Base-by-base conservation (phyloP, 2,888 invertebrate species). In the Rhingia rostrata region DNA sequence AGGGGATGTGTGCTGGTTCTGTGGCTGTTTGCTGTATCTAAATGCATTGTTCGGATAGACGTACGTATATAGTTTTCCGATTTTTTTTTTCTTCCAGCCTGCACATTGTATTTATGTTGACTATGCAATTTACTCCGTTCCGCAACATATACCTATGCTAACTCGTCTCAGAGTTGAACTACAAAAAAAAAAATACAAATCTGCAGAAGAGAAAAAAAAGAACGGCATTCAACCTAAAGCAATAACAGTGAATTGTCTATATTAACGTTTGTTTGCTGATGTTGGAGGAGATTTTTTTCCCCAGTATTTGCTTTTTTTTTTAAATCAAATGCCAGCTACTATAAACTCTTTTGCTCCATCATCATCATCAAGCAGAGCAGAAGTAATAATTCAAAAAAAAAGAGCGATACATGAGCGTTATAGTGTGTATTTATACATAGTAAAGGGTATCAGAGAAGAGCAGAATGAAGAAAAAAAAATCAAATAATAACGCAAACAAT, bases 71-170 rank as follows among this genome's bases (percentile, higher is more conserved):
- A 49, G 33, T 69, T 51, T 75, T 64, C 9, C 6, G 7, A 4
- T 37, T 39, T 33, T 37, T 4, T 72, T 58, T 51, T 9, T 4
- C 22, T 49, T 58, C 14, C 30, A 54, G 35, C 64, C 58, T 56
- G 61, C 35, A 22, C 22, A 22, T 22, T 63, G 51, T 80, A 74
- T 74, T 80, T 80, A 80, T 84, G 84, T 66, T 80, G 75, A 70
- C 80, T 84, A 66, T 80, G 84, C 84, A 84, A 84, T 84, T 84
- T 80, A 74, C 73, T 80, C 53, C 84, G 80, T 84, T 80, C 80
- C 84, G 84, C 84, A 75, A 84, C 84, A 84, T 80, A 70, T 84
- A 43, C 60, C 51, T 72, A 61, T 37, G 39, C 45, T 41, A 58
- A 79, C 70, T 67, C 77, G 70, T 72, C 72, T 72, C 63, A 66